Evolutionary conservation across 2,113 vertebrate species (phyloP).

Genomic region (Chauna torquata): DNA sequence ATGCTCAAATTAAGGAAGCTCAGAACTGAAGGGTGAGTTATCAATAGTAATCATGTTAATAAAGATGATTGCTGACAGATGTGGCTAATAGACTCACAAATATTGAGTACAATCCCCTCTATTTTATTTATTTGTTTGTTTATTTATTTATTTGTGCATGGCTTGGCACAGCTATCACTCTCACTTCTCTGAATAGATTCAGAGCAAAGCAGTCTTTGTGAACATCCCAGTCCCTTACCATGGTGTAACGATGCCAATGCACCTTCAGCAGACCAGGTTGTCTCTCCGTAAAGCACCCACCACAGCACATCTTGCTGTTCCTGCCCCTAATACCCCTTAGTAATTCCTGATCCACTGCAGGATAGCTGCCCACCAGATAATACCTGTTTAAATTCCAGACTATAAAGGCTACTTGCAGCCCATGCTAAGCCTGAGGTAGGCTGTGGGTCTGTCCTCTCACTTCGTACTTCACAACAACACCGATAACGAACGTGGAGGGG

Average conservation of each 20-base stretch:
- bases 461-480: background rate
- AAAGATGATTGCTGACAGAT: background rate
- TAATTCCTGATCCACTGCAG: background rate
- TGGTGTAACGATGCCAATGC: background rate
- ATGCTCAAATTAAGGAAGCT: constrained; percentile 13
- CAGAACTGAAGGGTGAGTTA: background rate
- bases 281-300: background rate
- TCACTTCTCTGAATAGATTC: background rate
- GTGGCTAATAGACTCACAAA: background rate
- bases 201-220: background rate
- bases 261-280: background rate
- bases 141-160: background rate
- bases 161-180: background rate
- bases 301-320: background rate
- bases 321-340: background rate
- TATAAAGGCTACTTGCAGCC: background rate
- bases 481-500: background rate
- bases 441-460: background rate
- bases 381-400: background rate
- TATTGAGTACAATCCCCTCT: background rate
- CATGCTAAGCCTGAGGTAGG: background rate
- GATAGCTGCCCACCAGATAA: background rate
- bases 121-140: background rate
- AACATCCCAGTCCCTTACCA: background rate
- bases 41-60: background rate